Evolutionary conservation across 64 coral and sea anemone species (phyloP), one percentile per base, ranked within the genome.

Genomic region (Anthopleura sola): DNA sequence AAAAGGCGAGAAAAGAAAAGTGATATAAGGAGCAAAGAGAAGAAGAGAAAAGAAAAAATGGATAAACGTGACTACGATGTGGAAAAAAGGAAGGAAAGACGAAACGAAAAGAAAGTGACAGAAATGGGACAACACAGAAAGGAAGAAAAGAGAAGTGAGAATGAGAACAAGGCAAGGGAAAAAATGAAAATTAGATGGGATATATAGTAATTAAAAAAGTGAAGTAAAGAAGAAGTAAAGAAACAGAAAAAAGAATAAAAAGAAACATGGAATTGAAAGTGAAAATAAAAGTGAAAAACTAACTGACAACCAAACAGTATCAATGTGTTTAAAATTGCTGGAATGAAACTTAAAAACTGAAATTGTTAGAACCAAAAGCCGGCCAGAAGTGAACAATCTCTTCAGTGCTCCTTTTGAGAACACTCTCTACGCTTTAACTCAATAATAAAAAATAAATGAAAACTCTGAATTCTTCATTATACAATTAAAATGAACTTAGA

Each of bases 401-500:
- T 8, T 71, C 12, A 3, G 9, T 14, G 13, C 66, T 11, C 13
- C 28, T 32, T 34, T 71, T 71, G 29, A 71, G 14, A 71, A 66
- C 21, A 26, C 60, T 66, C 60, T 66, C n/a, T 5, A n/a, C 60
- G 3, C n/a, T n/a, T 66, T 23, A 66, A 66, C 60, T 6, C 24
- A 28, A 66, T 34, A 71, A 71, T 71, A 29, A 71, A 71, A 31
- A 14, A 33, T 32, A 36, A 36, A 71, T 71, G 31, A 71, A 71
- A 31, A 14, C 34, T 66, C 9, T 71, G 66, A 71, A 71, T 71
- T n/a, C 31, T 71, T 34, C 29, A 71, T 71, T 71, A 71, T 71
- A 15, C 66, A 71, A 71, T 71, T 71, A 71, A 71, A 71, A 31
- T 71, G 66, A 71, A 13, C 16, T 71, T 71, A 71, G 66, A 31